Percentiles rank a stretch among this genome's conserved stretches.
Evolutionary conservation across 2,797 vertebrate genomes (phyloP).

Genomic region (Tachyglossus aculeatus): DNA sequence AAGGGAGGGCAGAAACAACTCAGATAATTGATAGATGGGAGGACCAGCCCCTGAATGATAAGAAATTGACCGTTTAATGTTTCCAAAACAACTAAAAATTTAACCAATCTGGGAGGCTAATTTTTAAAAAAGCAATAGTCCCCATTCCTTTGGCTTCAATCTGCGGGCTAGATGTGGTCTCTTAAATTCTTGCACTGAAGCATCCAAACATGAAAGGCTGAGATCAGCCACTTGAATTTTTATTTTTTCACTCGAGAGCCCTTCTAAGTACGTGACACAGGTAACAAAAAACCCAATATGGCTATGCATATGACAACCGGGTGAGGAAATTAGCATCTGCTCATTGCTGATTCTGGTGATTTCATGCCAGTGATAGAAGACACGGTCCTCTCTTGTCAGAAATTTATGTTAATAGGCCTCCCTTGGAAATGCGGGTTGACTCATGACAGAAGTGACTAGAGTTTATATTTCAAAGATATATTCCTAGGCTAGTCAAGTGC

Average conservation of each 20-base stretch:
- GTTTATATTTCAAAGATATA: slow-evolving; percentile 46
- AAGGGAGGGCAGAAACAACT: too few species aligned
- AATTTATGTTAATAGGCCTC: slow-evolving; percentile 43
- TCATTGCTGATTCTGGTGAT: slow-evolving; percentile 28
- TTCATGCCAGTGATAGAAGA: slow-evolving; percentile 30
- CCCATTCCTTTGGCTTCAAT: background rate
- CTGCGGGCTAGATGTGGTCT: rapidly evolving
- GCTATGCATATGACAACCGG: background rate
- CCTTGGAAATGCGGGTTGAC: slow-evolving; percentile 29
- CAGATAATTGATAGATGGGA: too few species aligned
- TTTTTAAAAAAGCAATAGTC: background rate
- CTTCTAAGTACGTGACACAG: slow-evolving; percentile 8
- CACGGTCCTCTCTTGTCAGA: slow-evolving; percentile 24
- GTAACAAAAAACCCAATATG: background rate
- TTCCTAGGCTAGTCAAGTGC: slow-evolving; percentile 21
- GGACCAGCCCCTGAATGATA: too few species aligned
- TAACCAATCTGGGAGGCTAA: background rate
- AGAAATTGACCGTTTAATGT: too few species aligned
- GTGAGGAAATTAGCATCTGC: slow-evolving; percentile 31
- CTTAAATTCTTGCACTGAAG: background rate
- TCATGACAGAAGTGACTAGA: slow-evolving; percentile 37
- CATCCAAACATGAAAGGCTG: background rate
- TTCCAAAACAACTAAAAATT: too few species aligned
- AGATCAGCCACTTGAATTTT: background rate
- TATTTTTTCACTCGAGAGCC: slow-evolving; percentile 9